Evolutionary conservation across 2,888 invertebrate genomes (phyloP), one percentile per base, ranked within the genome.

Genomic region (Fragum fragum): DNA sequence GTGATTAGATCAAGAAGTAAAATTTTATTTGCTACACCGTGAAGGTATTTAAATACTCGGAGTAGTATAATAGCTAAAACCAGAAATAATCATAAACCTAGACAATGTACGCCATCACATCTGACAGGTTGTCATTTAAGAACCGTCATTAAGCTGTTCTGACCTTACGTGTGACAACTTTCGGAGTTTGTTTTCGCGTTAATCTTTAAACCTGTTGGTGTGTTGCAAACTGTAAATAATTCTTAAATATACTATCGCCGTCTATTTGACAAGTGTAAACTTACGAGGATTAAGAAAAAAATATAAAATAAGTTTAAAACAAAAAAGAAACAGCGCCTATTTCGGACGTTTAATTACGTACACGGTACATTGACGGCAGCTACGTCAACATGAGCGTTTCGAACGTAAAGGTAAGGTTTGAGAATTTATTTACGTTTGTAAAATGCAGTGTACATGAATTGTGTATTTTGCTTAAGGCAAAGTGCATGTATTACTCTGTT

Each of bases 391-490:
- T 47, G 47, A 47, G 47, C n/a, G 47, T 47, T n/a, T 9, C 47
- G 16, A 47, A 47, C 47, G 47, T 47, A 47, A 47, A 47, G 47
- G 47, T 47, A 47, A 47, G 2, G 47, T 47, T 47, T 47, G 7
- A n/a, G 47, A 47, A 47, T 47, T 47, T 47, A 47, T 47, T 47
- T 47, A 47, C 47, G 47, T 47, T 47, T 47, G 5, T 47, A 36
- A n/a, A n/a, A n/a, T n/a, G 16, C 47, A 47, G 14, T 47, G 47
- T 47, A 47, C 47, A 47, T 47, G 47, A 14, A 47, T n/a, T 47
- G 47, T 47, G 47, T 47, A 47, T 47, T 47, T 47, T 47, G 47
- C 47, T 47, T 47, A n/a, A 5, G 47, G 47, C 47, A 14, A 47
- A 1, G n/a, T 47, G 47, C 47, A 47, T 47, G 47, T 47, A 47